Percentiles rank a stretch among this genome's conserved stretches.
These are phyloP conservation scores for Belgica antarctica DNA, from an alignment of 2,888 invertebrate genomes.

Conservation along the genomic window DNA sequence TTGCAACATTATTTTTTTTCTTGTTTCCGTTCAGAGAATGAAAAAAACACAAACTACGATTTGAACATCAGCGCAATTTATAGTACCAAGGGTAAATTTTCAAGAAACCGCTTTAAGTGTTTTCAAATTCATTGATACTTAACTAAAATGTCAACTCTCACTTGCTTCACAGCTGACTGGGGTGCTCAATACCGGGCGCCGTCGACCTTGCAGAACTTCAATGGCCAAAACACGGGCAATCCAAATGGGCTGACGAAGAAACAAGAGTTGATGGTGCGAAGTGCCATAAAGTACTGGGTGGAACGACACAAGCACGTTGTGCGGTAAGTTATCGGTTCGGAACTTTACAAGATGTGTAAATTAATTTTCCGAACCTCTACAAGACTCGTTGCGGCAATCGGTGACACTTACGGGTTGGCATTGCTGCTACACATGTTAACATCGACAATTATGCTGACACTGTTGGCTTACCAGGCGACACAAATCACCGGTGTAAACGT, in stretches of 20 bases:
- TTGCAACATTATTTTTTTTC: background rate
- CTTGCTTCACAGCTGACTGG: constrained; percentile 75
- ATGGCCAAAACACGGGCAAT: constrained; percentile 58
- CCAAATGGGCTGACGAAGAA: constrained; percentile 79
- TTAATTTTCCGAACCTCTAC: constrained; percentile 5
- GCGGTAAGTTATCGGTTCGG: constrained; percentile 59
- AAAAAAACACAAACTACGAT: constrained; percentile 50
- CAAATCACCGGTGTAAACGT: constrained; percentile 76
- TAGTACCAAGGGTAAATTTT: too few species aligned
- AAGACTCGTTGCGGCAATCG: constrained; percentile 77
- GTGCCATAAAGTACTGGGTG: constrained; percentile 87
- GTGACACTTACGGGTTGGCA: constrained; percentile 81
- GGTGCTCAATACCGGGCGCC: constrained; percentile 71
- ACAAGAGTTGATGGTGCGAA: constrained; percentile 79
- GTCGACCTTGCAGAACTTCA: constrained; percentile 64
- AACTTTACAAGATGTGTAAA: background rate
- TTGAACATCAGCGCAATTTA: constrained; percentile 73
- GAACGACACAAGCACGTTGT: constrained; percentile 86
- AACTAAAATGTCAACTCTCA: too few species aligned
- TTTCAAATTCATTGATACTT: too few species aligned
- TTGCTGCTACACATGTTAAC: constrained; percentile 80
- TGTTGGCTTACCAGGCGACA: constrained; percentile 82
- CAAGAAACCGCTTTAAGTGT: too few species aligned
- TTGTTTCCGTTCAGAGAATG: constrained; percentile 24
- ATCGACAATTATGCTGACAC: constrained; percentile 77